Evolutionary conservation across 2,113 vertebrate species (phyloP).

Genomic region (Pycnonotus jocosus): DNA sequence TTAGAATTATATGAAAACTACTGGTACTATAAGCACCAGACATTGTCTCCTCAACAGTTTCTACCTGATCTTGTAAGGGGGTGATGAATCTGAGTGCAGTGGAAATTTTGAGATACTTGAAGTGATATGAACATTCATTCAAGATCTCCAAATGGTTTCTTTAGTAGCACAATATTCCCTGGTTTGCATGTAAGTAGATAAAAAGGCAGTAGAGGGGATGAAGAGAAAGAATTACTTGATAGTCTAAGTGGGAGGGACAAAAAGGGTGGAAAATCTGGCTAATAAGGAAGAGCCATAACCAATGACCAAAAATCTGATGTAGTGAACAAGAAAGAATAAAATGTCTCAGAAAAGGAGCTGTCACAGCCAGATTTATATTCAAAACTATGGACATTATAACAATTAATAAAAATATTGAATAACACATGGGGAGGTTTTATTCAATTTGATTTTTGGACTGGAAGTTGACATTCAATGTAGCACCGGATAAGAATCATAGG

Average conservation of each 20-base stretch:
- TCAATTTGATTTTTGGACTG: neutral
- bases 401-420: neutral
- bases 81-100: neutral
- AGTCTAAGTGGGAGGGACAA: neutral
- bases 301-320: neutral
- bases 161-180: neutral
- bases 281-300: neutral
- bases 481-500: slow-evolving; percentile 23
- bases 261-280: neutral
- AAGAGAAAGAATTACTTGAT: neutral
- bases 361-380: neutral
- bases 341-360: neutral
- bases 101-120: neutral
- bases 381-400: neutral
- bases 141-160: neutral
- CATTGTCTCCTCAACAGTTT: neutral
- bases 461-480: neutral
- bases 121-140: neutral
- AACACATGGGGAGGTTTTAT: accelerated
- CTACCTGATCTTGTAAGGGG: neutral
- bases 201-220: neutral
- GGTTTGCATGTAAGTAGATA: neutral
- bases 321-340: neutral
- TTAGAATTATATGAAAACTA: neutral
- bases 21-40: neutral